Evolutionary conservation across 35 echinoderm and acorn worm genomes (phyloP).

Genomic region (Holothuria glaberrima): DNA sequence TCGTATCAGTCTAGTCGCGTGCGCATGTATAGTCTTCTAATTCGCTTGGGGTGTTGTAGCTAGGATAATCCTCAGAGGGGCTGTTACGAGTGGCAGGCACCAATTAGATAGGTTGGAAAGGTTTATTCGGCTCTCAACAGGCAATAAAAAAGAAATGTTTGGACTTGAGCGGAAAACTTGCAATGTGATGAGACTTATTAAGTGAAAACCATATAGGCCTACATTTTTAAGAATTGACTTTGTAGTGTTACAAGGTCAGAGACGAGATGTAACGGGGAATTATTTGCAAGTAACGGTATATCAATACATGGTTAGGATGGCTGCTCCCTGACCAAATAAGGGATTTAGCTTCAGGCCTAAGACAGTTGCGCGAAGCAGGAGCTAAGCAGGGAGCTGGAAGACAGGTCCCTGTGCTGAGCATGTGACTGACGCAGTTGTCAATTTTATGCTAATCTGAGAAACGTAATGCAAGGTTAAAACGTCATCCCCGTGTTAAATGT

Average conservation of each 20-base stretch:
- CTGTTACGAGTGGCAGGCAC: conserved; percentile 49
- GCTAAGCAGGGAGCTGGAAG: too few species aligned
- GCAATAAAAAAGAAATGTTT: not conserved
- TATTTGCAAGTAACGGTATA: too few species aligned
- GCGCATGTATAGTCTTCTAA: conserved; percentile 32
- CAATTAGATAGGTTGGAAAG: conserved; percentile 46
- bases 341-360: too few species aligned
- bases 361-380: too few species aligned
- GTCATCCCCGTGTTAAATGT: too few species aligned
- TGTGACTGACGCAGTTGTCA: too few species aligned
- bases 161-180: not conserved
- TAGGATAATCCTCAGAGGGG: conserved; percentile 46
- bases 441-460: too few species aligned
- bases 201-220: conserved; percentile 15
- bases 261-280: too few species aligned
- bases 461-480: too few species aligned
- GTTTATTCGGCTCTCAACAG: conserved; percentile 8
- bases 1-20: not conserved
- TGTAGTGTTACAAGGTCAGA: conserved; percentile 9
- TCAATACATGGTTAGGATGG: too few species aligned
- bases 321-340: too few species aligned
- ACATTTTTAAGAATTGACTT: conserved; percentile 17
- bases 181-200: not conserved
- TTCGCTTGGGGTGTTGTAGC: conserved; percentile 42
- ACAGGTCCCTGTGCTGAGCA: too few species aligned